Evolutionary conservation across 2,113 vertebrate genomes (phyloP), one percentile per base, ranked within the genome.

Genomic region (Clarias gariepinus): DNA sequence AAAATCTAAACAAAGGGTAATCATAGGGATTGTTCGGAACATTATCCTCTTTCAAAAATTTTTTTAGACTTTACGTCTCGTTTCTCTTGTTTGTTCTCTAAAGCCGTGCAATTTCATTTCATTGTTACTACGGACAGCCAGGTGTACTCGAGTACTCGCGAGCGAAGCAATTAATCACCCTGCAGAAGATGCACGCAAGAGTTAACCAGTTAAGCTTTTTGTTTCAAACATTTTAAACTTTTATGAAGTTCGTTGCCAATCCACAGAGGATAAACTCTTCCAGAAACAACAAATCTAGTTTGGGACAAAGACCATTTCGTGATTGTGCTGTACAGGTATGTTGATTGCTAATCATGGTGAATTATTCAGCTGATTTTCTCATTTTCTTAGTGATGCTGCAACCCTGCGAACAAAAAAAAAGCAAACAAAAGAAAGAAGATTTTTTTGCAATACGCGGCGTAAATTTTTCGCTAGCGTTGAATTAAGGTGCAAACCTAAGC

Each of bases 261-360:
- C 18, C 19, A 21, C 74, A 16, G 74, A 19, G 28, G 25, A 4
- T 33, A 79, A 79, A 81, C 30, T 12, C 78, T 61, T 61, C 57
- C 57, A 81, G 30, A 60, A 80, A 80, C 78, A 80, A 36, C 36
- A 60, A 47, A 36, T 80, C n/a, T 33, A 28, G 28, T 79, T 79
- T 79, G 28, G 23, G 74, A 78, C 15, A n/a, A 30, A 57, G 71
- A 36, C 21, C 5, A 10, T 7, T 11, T 33, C 55, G 19, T 80
- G 77, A 80, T 80, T 80, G 77, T 60, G 77, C 55, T 33, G 30
- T 15, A 47, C 47, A 47, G 47, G 47, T 47, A 23, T 36, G 57
- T 61, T 41, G 78, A 81, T 81, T 81, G 58, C 57, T 81, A 81
- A 81, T 81, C 21, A 36, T 3, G 8, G 19, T 3, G 30, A 41